Evolutionary conservation across 2,113 vertebrate species (phyloP).

Genomic region (Paracyprichromis sp.): DNA sequence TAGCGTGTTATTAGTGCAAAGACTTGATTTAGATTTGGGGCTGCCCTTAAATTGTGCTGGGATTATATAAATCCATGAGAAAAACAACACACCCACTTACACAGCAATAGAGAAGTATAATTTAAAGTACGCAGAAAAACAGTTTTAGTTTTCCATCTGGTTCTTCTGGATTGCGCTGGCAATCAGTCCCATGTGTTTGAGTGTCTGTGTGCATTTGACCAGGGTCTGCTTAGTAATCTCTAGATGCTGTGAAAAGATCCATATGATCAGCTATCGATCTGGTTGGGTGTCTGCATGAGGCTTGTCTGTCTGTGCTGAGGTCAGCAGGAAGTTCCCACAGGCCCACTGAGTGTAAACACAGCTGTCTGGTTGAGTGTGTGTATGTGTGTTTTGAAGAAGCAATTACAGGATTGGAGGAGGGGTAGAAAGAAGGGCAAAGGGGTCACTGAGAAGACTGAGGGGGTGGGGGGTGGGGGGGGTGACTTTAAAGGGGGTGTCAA

Average conservation of each 20-base stretch:
- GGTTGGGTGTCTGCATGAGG: not conserved
- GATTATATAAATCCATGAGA: not conserved
- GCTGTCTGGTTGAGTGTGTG: constrained; percentile 50
- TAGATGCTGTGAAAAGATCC: not conserved
- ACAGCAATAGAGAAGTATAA: not conserved
- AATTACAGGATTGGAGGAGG: constrained; percentile 41
- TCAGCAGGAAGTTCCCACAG: constrained; percentile 62
- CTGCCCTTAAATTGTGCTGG: not conserved
- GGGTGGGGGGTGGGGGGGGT: not conserved
- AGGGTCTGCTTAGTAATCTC: not conserved
- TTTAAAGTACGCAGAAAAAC: rapidly evolving
- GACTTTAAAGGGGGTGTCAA: not conserved
- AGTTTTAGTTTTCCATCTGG: not conserved
- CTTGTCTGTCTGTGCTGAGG: constrained; percentile 51
- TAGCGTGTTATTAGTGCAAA: not conserved
- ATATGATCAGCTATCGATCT: not conserved
- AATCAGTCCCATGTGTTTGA: not conserved
- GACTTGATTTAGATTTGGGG: not conserved
- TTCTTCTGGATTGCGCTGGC: not conserved
- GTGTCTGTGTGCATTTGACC: not conserved
- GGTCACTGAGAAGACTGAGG: not conserved
- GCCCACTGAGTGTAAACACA: constrained; percentile 67
- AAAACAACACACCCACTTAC: not conserved
- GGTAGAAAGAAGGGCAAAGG: constrained; percentile 35
- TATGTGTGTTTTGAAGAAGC: constrained; percentile 5